These are phyloP conservation scores for Chloropsis cyanopogon DNA, from an alignment of 2,113 vertebrate species.

Conservation along the genomic window DNA sequence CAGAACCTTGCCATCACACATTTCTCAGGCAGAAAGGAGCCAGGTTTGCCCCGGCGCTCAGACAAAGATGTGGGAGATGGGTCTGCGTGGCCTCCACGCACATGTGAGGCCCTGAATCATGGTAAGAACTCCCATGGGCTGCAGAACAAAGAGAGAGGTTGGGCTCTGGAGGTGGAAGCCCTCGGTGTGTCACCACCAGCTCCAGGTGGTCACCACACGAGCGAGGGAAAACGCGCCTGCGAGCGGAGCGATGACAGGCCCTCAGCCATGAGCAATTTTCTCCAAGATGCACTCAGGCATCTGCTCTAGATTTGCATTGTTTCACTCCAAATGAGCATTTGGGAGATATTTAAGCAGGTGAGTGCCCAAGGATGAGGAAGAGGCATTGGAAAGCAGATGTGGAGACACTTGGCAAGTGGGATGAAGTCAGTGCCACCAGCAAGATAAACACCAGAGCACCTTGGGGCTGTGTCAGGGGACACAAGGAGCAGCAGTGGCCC, in stretches of 20 bases:
- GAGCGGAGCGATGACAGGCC: neutral
- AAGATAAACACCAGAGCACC: neutral
- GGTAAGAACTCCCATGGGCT: neutral
- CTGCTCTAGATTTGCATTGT: constrained; percentile 23
- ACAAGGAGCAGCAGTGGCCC: neutral
- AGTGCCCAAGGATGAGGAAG: neutral
- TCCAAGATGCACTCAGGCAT: neutral
- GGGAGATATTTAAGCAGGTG: neutral
- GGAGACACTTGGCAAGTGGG: neutral
- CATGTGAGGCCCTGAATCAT: accelerated
- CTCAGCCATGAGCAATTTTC: neutral
- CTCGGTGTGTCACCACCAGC: accelerated
- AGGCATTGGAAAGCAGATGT: neutral
- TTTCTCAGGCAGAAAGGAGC: neutral
- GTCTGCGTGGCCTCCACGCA: accelerated
- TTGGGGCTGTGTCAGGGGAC: neutral
- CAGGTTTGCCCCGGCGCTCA: neutral
- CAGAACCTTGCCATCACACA: neutral
- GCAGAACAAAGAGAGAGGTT: neutral
- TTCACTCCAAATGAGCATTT: neutral
- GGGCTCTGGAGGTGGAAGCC: neutral
- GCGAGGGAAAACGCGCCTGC: neutral
- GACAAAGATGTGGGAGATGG: neutral
- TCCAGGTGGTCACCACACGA: constrained; percentile 35
- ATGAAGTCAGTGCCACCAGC: neutral